Percentiles rank a stretch among this genome's conserved stretches.
phyloP scores from a whole-genome alignment of 2,113 vertebrate genomes.

The Triplophysa rosa region DNA sequence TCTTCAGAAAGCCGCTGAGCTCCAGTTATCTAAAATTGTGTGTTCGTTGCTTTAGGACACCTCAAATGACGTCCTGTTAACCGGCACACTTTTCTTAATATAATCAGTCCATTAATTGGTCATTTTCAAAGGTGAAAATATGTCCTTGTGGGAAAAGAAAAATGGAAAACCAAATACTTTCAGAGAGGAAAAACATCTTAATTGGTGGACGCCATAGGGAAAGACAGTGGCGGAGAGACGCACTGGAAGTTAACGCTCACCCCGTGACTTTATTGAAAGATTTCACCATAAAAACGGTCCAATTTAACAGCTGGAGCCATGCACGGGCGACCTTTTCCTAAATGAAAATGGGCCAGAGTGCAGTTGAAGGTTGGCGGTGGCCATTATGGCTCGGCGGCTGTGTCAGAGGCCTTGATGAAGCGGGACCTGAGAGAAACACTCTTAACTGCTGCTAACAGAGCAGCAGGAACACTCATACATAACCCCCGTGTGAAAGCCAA shows the following conservation, averaged over 20 bases:
- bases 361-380: conserved; percentile 1
- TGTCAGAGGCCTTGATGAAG: conserved; percentile 40
- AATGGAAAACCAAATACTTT: not conserved
- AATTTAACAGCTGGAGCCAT: conserved; percentile 26
- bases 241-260: conserved; percentile 6
- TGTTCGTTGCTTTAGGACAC: conserved; percentile 4
- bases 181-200: not conserved
- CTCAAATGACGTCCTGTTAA: conserved; percentile 5
- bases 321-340: conserved; percentile 10
- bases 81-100: conserved; percentile 19
- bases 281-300: not conserved
- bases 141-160: not conserved
- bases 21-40: not conserved
- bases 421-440: conserved; percentile 14
- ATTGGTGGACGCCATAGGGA: conserved; percentile 10
- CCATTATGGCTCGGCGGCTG: conserved; percentile 1
- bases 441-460: conserved; percentile 22
- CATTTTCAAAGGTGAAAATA: conserved; percentile 17
- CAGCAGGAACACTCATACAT: conserved; percentile 10
- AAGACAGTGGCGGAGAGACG: not conserved
- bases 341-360: conserved; percentile 34
- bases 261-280: conserved; percentile 16
- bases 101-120: conserved; percentile 12
- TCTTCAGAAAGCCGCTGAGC: not conserved
- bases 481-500: conserved; percentile 17